Evolutionary conservation across 2,797 vertebrate species (phyloP).

Genomic region (Vireo griseus): DNA sequence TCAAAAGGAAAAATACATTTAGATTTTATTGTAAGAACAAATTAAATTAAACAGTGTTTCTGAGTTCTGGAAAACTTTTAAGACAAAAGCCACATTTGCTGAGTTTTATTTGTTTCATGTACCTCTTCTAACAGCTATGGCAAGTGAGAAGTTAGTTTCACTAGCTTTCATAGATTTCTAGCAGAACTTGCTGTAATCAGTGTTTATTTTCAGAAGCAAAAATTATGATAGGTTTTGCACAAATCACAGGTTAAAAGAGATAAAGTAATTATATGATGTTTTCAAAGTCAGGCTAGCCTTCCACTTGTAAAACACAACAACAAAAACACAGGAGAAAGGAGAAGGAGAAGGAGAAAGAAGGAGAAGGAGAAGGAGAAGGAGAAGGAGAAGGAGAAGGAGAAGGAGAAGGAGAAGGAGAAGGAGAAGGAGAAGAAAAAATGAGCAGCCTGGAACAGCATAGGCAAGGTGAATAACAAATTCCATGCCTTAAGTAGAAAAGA

Average conservation of each 20-base stretch:
- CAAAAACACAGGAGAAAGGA: neutral
- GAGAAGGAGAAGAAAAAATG: neutral
- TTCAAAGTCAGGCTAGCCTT: neutral
- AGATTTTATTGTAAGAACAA: neutral
- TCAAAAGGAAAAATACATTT: neutral
- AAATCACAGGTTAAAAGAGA: neutral
- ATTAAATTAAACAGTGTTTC: neutral
- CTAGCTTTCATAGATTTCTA: neutral
- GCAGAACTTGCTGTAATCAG: neutral
- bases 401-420: neutral
- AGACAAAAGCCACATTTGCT: neutral
- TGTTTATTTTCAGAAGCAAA: neutral
- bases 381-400: too few relatives aligned
- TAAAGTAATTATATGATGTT: neutral
- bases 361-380: neutral
- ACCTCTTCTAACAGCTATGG: neutral
- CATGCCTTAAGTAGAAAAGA: neutral
- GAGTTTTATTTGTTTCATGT: neutral
- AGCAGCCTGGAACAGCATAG: neutral
- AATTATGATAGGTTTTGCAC: neutral
- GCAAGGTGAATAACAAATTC: neutral
- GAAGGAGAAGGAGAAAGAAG: neutral
- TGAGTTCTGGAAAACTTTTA: neutral
- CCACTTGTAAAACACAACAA: neutral
- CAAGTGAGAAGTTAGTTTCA: neutral